A percentile compares a stretch with the other conserved stretches of the same genome.
Evolutionary conservation across 2,113 vertebrate genomes (phyloP).

Genomic region (Apus apus): DNA sequence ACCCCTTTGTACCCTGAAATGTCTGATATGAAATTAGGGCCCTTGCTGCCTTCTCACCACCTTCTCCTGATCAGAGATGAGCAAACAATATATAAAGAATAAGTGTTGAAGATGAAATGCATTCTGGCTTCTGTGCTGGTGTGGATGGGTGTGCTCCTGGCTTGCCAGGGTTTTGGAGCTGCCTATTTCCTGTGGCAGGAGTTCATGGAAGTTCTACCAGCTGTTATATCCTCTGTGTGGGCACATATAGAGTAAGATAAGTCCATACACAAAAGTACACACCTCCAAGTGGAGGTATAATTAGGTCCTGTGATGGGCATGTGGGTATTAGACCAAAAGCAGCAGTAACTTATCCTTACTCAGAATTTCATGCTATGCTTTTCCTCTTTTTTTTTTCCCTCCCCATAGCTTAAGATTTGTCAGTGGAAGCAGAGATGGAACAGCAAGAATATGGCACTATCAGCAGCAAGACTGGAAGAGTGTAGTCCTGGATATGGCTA

Average conservation of each 20-base stretch:
- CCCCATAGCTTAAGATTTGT: constrained; percentile 89
- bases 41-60: not conserved
- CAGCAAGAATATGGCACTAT: constrained; percentile 93
- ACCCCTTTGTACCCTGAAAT: not conserved
- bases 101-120: not conserved
- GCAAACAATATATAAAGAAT: not conserved
- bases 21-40: constrained; percentile 22
- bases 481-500: constrained; percentile 88
- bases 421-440: constrained; percentile 96
- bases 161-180: not conserved
- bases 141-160: not conserved
- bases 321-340: not conserved
- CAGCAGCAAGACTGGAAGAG: constrained; percentile 97
- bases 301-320: not conserved
- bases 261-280: too few relatives aligned
- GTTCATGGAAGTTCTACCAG: not conserved
- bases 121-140: not conserved
- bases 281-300: not conserved
- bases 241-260: not conserved
- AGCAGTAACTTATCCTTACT: not conserved
- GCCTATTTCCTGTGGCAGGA: not conserved
- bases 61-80: not conserved
- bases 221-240: not conserved
- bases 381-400: not conserved
- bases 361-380: not conserved